These are phyloP conservation scores for Micromesistius poutassou DNA, from an alignment of 2,797 vertebrate genomes.

Conservation along the genomic window DNA sequence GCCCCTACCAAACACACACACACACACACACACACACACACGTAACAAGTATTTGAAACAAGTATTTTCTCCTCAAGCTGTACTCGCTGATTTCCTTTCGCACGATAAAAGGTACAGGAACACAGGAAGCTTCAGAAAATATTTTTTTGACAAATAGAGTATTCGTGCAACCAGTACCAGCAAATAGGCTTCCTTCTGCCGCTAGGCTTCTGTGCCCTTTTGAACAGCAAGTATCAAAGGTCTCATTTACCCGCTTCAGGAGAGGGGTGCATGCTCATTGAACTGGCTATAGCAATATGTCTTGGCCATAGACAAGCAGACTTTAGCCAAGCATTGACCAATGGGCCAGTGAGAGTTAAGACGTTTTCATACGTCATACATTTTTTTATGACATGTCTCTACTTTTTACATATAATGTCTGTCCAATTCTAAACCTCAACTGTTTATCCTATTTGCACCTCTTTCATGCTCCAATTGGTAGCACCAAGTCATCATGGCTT, in stretches of 20 bases:
- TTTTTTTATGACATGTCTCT: not conserved
- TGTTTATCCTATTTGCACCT: conserved; percentile 21
- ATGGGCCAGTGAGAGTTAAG: conserved; percentile 30
- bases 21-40: conserved; percentile 26
- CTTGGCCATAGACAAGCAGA: conserved; percentile 57
- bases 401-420: not conserved
- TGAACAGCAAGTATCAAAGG: conserved; percentile 64
- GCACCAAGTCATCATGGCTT: conserved; percentile 27
- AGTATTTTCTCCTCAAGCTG: not conserved
- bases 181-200: conserved; percentile 42
- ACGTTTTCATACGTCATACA: no score
- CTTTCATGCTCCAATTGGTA: conserved; percentile 26
- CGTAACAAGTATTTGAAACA: conserved; percentile 18
- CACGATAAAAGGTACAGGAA: conserved; percentile 59
- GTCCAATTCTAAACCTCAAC: not conserved
- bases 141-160: conserved; percentile 51
- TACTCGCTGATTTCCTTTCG: conserved; percentile 39
- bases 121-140: conserved; percentile 55
- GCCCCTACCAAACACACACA: not conserved
- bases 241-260: conserved; percentile 65
- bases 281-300: conserved; percentile 45
- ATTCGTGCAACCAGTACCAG: conserved; percentile 39
- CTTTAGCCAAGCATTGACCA: conserved; percentile 33
- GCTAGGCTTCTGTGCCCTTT: conserved; percentile 54
- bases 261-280: conserved; percentile 43